Evolutionary conservation across 1,140 invertebrate species (phyloP).

Genomic region (Drosophila subpulchrella): DNA sequence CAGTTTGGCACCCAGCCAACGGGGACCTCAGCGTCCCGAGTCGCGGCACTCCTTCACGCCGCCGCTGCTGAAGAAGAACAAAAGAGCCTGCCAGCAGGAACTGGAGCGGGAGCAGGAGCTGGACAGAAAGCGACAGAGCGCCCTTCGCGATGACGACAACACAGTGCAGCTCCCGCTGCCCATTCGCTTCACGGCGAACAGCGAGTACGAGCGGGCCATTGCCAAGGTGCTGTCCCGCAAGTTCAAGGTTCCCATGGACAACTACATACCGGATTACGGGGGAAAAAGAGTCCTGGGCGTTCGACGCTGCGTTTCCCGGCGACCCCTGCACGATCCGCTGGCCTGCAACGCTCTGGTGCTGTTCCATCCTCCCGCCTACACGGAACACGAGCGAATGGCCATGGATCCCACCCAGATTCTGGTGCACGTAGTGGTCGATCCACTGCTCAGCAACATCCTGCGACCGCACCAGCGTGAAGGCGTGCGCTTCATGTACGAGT

Average conservation of each 20-base stretch:
- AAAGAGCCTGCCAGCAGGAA: slow-evolving; percentile 66
- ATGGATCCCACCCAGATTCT: slow-evolving; percentile 86
- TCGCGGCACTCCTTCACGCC: slow-evolving; percentile 58
- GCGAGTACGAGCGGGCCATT: slow-evolving; percentile 89
- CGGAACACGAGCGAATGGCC: slow-evolving; percentile 84
- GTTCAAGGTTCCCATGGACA: slow-evolving; percentile 97
- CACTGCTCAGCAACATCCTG: slow-evolving; percentile 94
- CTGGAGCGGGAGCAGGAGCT: slow-evolving; percentile 53
- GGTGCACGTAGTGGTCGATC: slow-evolving; percentile 98
- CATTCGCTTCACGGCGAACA: slow-evolving; percentile 69
- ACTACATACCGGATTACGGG: slow-evolving; percentile 91
- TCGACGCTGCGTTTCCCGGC: slow-evolving; percentile 88
- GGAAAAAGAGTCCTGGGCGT: slow-evolving; percentile 88
- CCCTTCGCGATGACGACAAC: slow-evolving; percentile 43
- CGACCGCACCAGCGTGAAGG: slow-evolving; percentile 99
- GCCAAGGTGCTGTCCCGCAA: slow-evolving; percentile 93
- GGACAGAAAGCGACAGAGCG: slow-evolving; percentile 29
- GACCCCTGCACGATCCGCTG: slow-evolving; percentile 96
- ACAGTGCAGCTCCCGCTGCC: slow-evolving; percentile 32
- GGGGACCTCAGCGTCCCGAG: slow-evolving; percentile 26
- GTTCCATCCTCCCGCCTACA: slow-evolving; percentile 91
- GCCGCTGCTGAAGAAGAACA: slow-evolving; percentile 73
- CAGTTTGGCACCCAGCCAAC: slow-evolving; percentile 78
- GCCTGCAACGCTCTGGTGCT: slow-evolving; percentile 97
- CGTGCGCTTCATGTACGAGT: slow-evolving; percentile 99